These are phyloP conservation scores for Acanthochromis polyacanthus DNA, from an alignment of 2,113 vertebrate species.

Conservation along the genomic window DNA sequence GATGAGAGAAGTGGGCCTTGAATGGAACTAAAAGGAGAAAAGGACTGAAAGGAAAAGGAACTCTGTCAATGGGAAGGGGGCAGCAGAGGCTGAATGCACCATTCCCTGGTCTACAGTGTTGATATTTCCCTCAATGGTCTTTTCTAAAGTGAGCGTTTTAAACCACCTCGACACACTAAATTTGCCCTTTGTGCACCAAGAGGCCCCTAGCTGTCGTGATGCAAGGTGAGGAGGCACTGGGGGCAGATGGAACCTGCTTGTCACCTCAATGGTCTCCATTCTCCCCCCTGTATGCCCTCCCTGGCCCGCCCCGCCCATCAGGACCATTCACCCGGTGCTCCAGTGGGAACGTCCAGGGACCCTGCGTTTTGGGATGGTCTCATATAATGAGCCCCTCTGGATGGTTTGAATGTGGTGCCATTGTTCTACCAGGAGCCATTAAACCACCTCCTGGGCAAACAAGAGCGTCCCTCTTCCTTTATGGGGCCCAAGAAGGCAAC, in stretches of 20 bases:
- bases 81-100: slow-evolving; percentile 88
- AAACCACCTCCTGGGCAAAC: slow-evolving; percentile 97
- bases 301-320: slow-evolving; percentile 83
- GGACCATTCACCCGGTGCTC: slow-evolving; percentile 91
- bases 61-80: slow-evolving; percentile 87
- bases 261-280: slow-evolving; percentile 91
- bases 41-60: slow-evolving; percentile 86
- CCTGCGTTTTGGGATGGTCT: slow-evolving; percentile 87
- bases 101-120: slow-evolving; percentile 83
- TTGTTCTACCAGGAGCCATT: slow-evolving; percentile 94
- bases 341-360: slow-evolving; percentile 92
- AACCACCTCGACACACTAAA: slow-evolving; percentile 88
- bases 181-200: slow-evolving; percentile 88
- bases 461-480: slow-evolving; percentile 97
- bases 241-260: slow-evolving; percentile 98
- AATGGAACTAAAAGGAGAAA: slow-evolving; percentile 84
- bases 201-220: slow-evolving; percentile 88
- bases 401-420: slow-evolving; percentile 92
- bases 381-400: slow-evolving; percentile 93
- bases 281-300: slow-evolving; percentile 80
- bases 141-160: slow-evolving; percentile 88
- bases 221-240: slow-evolving; percentile 94
- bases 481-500: slow-evolving; percentile 90
- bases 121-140: slow-evolving; percentile 88
- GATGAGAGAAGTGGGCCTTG: slow-evolving; percentile 86